phyloP scores from a whole-genome alignment of 1,140 invertebrate genomes.

The Dinoponera quadriceps region DNA sequence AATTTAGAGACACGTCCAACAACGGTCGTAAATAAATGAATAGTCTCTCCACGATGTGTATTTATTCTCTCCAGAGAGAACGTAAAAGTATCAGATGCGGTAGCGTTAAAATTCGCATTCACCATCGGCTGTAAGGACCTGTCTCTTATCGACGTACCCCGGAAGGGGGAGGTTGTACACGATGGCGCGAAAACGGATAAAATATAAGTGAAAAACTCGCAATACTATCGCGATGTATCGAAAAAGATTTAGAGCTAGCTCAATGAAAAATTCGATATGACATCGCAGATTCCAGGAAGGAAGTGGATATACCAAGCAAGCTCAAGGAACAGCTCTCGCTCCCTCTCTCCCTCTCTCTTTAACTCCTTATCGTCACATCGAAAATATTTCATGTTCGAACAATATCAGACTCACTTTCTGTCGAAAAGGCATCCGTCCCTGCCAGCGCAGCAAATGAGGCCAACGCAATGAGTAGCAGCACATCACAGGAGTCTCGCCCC shows the following conservation, averaged over 20 bases:
- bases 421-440: conserved; percentile 61
- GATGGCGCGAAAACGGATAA: not conserved
- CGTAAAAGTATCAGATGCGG: too few species aligned
- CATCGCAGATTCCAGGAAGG: not conserved
- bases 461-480: conserved; percentile 61
- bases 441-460: conserved; percentile 50
- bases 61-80: not conserved
- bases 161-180: not conserved
- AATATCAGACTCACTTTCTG: conserved; percentile 64
- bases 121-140: not conserved
- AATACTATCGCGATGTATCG: not conserved
- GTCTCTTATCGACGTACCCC: not conserved
- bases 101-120: not conserved
- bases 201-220: conserved; percentile 12
- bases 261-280: not conserved
- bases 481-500: conserved; percentile 70
- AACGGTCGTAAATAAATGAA: conserved; percentile 40
- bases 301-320: conserved; percentile 4
- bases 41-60: conserved; percentile 1
- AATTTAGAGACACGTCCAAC: not conserved
- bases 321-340: conserved; percentile 17
- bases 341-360: not conserved
- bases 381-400: not conserved
- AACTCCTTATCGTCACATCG: not conserved
- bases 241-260: not conserved